Evolutionary conservation across 2,888 invertebrate species (phyloP), one percentile per base, ranked within the genome.

Genomic region (Tinea trinotella): DNA sequence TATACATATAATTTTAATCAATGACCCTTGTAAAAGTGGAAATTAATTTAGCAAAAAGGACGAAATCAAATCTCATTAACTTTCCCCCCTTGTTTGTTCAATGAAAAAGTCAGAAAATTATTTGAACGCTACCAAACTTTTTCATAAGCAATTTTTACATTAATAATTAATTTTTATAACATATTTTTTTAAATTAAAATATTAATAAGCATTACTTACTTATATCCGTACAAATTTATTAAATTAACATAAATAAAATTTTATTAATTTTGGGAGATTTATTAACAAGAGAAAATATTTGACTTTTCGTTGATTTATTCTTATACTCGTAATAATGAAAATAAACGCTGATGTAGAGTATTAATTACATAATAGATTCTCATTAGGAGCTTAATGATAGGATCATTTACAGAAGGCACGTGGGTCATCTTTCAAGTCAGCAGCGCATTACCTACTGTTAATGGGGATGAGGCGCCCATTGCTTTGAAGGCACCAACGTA

Each of bases 401-500:
- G 62, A 60, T 58, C 59, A 18, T 56, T 55, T 49, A 34, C 22
- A 20, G 12, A 19, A 36, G 55, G 57, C 58, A 59, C 57, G 59
- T 56, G 55, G 64, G 63, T 61, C 62, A 65, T 66, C 60, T 59
- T 61, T 67, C 64, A 64, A 63, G 65, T 57, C 59, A 58, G 58
- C 59, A 54, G 59, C 56, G 57, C 60, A 64, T 65, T 65, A 61
- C n/a, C n/a, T n/a, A n/a, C 55, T 24, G 57, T 60, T n/a, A 60
- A 61, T 58, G 58, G 55, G 53, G n/a, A n/a, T 19, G 17, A 24
- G 24, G 24, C 50, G 18, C 24, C 24, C 50, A 50, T 15, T 40
- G 13, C 30, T 30, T 30, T 30, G 2, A 30, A 30, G 7, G 7
- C 7, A n/a, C n/a, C n/a, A n/a, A n/a, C n/a, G n/a, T n/a, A n/a